These are phyloP conservation scores for Gnatocerus cornutus DNA, from an alignment of 2,888 invertebrate genomes.

Conservation along the genomic window DNA sequence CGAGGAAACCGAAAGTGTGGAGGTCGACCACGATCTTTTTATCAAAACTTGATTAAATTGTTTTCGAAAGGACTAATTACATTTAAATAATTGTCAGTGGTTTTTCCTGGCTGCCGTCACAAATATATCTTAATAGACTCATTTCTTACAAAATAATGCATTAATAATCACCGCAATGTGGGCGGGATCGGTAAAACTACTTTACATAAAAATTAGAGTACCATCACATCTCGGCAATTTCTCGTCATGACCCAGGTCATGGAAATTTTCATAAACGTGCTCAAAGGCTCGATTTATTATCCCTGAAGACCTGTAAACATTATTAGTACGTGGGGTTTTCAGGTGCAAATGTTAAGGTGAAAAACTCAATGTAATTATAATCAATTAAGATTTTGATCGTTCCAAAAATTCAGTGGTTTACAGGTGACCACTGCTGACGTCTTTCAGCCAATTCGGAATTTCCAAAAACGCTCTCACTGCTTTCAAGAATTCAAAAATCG, in stretches of 20 bases:
- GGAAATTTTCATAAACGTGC: conserved; percentile 4
- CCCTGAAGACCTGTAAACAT: background rate
- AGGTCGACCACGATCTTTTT: conserved; percentile 23
- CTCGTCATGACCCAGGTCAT: background rate
- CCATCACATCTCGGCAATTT: background rate
- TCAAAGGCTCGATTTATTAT: background rate
- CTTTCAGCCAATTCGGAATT: too few relatives aligned
- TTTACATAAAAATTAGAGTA: background rate
- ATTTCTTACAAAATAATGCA: conserved; percentile 39
- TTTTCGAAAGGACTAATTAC: conserved; percentile 32
- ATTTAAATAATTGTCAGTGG: conserved; percentile 28
- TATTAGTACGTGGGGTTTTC: background rate
- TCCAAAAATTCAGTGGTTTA: too few relatives aligned
- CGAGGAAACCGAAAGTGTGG: conserved; percentile 8
- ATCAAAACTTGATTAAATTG: conserved; percentile 26
- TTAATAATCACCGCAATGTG: conserved; percentile 24
- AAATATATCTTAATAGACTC: conserved; percentile 41
- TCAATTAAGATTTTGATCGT: too few relatives aligned
- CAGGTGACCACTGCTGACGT: too few relatives aligned
- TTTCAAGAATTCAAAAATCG: too few relatives aligned
- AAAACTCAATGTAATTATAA: too few relatives aligned
- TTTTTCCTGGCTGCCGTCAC: conserved; percentile 45
- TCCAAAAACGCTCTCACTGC: too few relatives aligned
- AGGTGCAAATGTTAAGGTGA: too few relatives aligned
- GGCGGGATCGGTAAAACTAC: background rate